A percentile compares a stretch with the other conserved stretches of the same genome.
Evolutionary conservation across 1,140 invertebrate species (phyloP).

Genomic region (Apis cerana): DNA sequence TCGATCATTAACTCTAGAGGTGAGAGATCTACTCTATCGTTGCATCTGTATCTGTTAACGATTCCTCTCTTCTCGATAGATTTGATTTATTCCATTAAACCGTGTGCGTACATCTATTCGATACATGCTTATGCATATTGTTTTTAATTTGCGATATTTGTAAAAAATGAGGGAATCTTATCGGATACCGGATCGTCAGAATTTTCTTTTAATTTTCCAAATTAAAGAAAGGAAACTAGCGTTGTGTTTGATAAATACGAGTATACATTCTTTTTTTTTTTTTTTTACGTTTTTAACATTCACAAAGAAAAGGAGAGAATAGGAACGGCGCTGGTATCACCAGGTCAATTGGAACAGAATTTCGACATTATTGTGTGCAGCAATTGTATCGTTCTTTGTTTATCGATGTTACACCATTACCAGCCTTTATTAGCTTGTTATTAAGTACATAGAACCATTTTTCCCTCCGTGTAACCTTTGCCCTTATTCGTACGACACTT

Average conservation of each 20-base stretch:
- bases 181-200: neutral
- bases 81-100: neutral
- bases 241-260: neutral
- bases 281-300: neutral
- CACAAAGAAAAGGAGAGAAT: neutral
- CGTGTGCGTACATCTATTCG: neutral
- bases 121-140: neutral
- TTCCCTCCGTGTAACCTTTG: conserved; percentile 26
- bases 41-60: neutral
- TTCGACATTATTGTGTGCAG: neutral
- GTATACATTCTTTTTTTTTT: neutral
- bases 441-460: neutral
- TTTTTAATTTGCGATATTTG: neutral
- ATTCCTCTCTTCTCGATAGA: neutral
- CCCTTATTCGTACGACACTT: conserved; percentile 35
- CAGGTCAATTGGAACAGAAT: neutral
- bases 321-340: neutral
- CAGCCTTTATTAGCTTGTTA: neutral
- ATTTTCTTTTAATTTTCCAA: neutral
- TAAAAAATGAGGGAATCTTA: neutral
- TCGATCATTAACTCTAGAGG: neutral
- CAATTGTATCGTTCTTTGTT: neutral
- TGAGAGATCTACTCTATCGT: neutral
- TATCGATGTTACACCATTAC: neutral
- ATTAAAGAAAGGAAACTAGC: no score